Conservation (phyloP, 2,113 vertebrate genomes). For the Glaucomys volans region DNA sequence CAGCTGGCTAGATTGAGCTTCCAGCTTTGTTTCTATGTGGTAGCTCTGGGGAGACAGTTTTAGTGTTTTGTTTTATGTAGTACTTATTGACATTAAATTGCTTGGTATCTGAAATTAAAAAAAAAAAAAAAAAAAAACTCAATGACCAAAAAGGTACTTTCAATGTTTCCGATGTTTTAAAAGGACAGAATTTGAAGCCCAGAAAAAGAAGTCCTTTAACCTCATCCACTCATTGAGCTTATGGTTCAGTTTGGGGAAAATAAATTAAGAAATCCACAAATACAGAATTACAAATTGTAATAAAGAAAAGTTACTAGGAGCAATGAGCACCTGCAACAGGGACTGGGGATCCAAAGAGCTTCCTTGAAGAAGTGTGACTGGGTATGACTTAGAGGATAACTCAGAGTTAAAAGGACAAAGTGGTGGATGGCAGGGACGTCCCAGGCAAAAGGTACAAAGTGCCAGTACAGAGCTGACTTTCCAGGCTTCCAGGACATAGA, state of each 20-base stretch:
- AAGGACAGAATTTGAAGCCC: background rate
- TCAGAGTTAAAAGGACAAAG: background rate
- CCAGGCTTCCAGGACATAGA: background rate
- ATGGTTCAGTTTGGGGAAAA: background rate
- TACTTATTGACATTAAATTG: background rate
- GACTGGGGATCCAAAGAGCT: background rate
- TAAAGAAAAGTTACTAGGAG: background rate
- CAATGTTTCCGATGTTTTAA: background rate
- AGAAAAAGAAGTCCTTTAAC: background rate
- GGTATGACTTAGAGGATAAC: background rate
- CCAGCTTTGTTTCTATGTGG: background rate
- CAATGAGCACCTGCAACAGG: background rate
- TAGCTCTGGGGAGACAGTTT: background rate
- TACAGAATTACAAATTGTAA: background rate
- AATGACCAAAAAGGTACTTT: too few relatives aligned
- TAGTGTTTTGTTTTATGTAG: background rate
- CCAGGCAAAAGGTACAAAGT: background rate
- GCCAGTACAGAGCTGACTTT: background rate
- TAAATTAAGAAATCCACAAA: background rate
- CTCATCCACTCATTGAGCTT: background rate
- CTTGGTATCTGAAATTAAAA: background rate
- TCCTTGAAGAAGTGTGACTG: background rate
- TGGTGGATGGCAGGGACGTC: background rate
- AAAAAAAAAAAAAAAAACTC: too few relatives aligned
- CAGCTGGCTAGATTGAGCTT: background rate